These are phyloP conservation scores for Chloroceryle amazona DNA, from an alignment of 2,797 vertebrate genomes.

Conservation along the genomic window DNA sequence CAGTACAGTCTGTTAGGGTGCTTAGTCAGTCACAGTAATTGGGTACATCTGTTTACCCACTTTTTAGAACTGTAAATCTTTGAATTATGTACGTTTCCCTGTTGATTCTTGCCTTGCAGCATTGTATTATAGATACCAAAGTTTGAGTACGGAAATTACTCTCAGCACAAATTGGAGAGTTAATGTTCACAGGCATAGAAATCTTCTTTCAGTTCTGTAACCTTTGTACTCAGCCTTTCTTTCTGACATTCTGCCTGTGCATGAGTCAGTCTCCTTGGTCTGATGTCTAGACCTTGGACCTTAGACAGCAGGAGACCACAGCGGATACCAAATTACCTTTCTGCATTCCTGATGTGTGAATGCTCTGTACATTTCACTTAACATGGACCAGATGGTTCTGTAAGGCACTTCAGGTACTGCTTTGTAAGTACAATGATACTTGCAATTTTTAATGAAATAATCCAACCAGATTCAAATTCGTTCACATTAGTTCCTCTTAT, in stretches of 20 bases:
- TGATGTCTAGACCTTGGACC: conserved; percentile 90
- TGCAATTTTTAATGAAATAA: conserved; percentile 64
- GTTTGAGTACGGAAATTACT: neutral
- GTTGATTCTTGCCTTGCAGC: neutral
- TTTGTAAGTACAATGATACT: conserved; percentile 61
- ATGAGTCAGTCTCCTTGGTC: conserved; percentile 85
- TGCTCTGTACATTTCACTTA: conserved; percentile 90
- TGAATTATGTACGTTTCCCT: neutral
- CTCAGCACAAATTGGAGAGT: neutral
- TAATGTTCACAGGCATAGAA: neutral
- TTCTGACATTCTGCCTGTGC: conserved; percentile 80
- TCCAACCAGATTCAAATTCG: conserved; percentile 65
- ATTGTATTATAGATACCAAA: neutral
- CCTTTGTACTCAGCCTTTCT: conserved; percentile 75
- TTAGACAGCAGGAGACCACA: conserved; percentile 77
- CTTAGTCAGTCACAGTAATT: neutral
- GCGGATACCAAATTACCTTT: conserved; percentile 85
- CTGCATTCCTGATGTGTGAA: conserved; percentile 77
- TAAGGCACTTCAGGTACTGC: conserved; percentile 81
- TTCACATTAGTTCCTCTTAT: neutral
- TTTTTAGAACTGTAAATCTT: neutral
- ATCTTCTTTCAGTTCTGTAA: conserved; percentile 63
- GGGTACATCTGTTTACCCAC: neutral
- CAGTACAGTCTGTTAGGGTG: neutral
- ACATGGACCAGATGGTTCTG: conserved; percentile 88